These are phyloP conservation scores for Centropyge bicolor DNA, from an alignment of 2,797 vertebrate genomes.

Conservation along the genomic window DNA sequence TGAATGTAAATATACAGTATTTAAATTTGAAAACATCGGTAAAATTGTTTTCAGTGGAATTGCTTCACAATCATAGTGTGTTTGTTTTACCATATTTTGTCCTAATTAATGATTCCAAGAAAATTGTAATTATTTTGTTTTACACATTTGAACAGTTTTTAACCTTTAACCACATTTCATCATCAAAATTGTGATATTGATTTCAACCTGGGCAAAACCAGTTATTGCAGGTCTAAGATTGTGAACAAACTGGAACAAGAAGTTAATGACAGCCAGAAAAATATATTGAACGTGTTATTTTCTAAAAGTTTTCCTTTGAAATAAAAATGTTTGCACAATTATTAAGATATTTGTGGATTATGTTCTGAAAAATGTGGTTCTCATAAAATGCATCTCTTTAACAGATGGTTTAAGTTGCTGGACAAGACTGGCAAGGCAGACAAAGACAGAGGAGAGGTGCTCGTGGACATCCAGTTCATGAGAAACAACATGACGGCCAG, in stretches of 20 bases:
- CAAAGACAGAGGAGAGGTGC: slow-evolving; percentile 94
- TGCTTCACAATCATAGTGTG: neutral
- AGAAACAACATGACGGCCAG: slow-evolving; percentile 96
- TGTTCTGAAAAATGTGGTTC: neutral
- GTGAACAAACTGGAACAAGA: neutral
- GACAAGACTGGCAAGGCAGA: slow-evolving; percentile 93
- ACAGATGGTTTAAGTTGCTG: slow-evolving; percentile 93
- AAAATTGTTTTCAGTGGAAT: neutral
- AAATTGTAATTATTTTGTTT: too few species aligned
- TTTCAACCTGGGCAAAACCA: neutral
- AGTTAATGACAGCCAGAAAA: neutral
- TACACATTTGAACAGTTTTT: too few species aligned
- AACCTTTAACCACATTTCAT: too few species aligned
- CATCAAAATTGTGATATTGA: too few species aligned
- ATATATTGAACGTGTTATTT: neutral
- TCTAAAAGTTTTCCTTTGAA: neutral
- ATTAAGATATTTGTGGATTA: neutral
- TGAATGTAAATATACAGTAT: neutral
- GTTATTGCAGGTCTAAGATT: slow-evolving; percentile 3
- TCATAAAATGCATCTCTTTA: slow-evolving; percentile 8
- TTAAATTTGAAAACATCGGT: too few species aligned
- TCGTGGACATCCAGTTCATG: slow-evolving; percentile 94
- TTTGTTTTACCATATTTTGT: neutral
- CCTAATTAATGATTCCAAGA: too few species aligned
- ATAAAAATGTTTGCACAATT: neutral